Percentiles rank a stretch among this genome's conserved stretches.
Conservation (phyloP, 2,888 invertebrate genomes). For the Isoperla grammatica region DNA sequence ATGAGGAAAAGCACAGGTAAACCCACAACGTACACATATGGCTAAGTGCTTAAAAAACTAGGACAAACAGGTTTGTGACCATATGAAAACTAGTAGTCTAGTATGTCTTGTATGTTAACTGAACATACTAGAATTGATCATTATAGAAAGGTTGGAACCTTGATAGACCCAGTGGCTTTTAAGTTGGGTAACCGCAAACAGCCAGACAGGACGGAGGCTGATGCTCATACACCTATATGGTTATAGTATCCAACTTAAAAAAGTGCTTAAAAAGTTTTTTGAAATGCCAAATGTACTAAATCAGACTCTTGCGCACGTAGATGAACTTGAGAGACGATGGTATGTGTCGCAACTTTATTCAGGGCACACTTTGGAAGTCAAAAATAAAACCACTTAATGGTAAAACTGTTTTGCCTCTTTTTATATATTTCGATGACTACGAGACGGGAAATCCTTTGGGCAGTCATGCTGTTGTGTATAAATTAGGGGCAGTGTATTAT, state of each 20-base stretch:
- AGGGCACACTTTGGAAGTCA: conserved; percentile 5
- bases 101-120: conserved; percentile 33
- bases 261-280: conserved; percentile 8
- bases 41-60: too few species aligned
- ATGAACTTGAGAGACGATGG: not conserved
- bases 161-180: too few species aligned
- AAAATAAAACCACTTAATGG: not conserved
- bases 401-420: conserved; percentile 7
- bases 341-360: conserved; percentile 11
- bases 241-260: too few species aligned
- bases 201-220: too few species aligned
- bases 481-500: conserved; percentile 23
- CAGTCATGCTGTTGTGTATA: conserved; percentile 21
- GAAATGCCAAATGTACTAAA: conserved; percentile 9
- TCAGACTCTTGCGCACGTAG: not conserved
- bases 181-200: too few species aligned
- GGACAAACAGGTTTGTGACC: too few species aligned
- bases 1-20: too few species aligned
- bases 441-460: conserved; percentile 19
- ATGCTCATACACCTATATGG: too few species aligned
- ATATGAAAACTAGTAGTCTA: too few species aligned
- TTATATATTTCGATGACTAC: conserved; percentile 17
- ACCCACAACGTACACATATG: too few species aligned
- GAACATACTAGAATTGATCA: conserved; percentile 31
- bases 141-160: too few species aligned